Evolutionary conservation across 2,797 vertebrate genomes (phyloP).

Genomic region (Sciurus carolinensis): DNA sequence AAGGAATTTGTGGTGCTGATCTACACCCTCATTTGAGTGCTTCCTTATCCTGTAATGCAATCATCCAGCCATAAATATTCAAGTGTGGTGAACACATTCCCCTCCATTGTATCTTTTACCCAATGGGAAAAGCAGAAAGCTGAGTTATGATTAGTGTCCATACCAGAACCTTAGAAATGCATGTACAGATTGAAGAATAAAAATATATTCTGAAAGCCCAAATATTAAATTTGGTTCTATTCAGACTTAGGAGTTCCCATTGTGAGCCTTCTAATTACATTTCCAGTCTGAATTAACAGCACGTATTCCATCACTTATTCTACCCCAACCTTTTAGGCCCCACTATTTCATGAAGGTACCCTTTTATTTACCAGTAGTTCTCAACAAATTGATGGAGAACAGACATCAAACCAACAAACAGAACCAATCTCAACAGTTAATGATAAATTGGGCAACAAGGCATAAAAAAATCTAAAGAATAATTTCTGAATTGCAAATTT

Average conservation of each 20-base stretch:
- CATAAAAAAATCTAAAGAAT: slow-evolving; percentile 3
- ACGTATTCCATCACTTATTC: not conserved
- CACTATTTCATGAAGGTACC: slow-evolving; percentile 33
- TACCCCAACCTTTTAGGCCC: not conserved
- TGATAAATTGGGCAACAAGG: not conserved
- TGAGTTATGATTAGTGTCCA: not conserved
- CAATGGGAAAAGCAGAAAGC: slow-evolving; percentile 1
- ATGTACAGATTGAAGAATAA: not conserved
- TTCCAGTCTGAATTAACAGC: slow-evolving; percentile 37
- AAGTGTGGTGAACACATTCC: slow-evolving; percentile 16
- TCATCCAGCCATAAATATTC: not conserved
- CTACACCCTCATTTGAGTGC: slow-evolving; percentile 1
- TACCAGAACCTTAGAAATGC: not conserved
- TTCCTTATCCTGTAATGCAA: not conserved
- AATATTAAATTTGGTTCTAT: slow-evolving; percentile 4
- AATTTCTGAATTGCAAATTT: slow-evolving; percentile 58
- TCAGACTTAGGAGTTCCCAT: slow-evolving; percentile 1
- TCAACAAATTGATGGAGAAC: slow-evolving; percentile 17
- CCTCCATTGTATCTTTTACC: not conserved
- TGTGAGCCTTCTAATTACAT: not conserved
- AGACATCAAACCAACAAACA: slow-evolving; percentile 55
- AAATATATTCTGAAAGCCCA: slow-evolving; percentile 25
- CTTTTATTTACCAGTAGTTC: slow-evolving; percentile 60
- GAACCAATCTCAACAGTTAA: slow-evolving; percentile 50
- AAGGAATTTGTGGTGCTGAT: slow-evolving; percentile 27